These are phyloP conservation scores for Ennomos erosarius DNA, from an alignment of 2,888 invertebrate genomes.

Conservation along the genomic window DNA sequence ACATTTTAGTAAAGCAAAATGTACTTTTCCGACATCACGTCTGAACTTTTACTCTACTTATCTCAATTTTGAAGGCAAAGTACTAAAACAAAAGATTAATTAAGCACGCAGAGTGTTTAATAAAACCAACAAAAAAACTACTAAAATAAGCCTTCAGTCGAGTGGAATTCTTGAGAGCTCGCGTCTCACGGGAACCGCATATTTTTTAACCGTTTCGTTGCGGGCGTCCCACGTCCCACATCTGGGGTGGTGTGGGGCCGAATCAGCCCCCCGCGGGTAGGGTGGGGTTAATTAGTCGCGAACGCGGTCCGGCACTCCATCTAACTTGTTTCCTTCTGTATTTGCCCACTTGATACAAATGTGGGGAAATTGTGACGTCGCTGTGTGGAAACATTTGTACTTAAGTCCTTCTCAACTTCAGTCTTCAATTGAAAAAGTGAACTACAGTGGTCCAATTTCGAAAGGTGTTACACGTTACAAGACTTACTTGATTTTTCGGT, in stretches of 20 bases:
- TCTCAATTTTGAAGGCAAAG: conserved; percentile 9
- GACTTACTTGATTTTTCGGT: too few relatives aligned
- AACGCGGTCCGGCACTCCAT: conserved; percentile 81
- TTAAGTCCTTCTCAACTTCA: conserved; percentile 10
- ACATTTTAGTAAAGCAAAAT: too few relatives aligned
- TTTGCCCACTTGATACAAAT: conserved; percentile 83
- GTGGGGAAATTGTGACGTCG: conserved; percentile 59
- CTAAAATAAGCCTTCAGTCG: conserved; percentile 45
- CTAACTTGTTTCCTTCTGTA: conserved; percentile 84
- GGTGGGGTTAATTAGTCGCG: conserved; percentile 82
- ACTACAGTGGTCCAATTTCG: not conserved
- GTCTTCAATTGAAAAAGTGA: conserved; percentile 9
- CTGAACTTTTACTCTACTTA: not conserved
- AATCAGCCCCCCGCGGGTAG: conserved; percentile 43
- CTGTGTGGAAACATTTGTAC: conserved; percentile 26
- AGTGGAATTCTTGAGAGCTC: conserved; percentile 60
- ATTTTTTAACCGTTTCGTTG: conserved; percentile 67
- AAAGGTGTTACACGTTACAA: too few relatives aligned
- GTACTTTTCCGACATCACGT: conserved; percentile 2
- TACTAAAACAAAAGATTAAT: conserved; percentile 32
- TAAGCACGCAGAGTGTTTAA: conserved; percentile 21
- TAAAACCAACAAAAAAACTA: conserved; percentile 25
- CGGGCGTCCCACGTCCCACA: conserved; percentile 39
- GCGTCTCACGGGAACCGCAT: conserved; percentile 70
- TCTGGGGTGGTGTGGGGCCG: conserved; percentile 43